phyloP scores from a whole-genome alignment of 30 jellyfish, hydroid and myxozoan species.

The Kudoa iwatai region DNA sequence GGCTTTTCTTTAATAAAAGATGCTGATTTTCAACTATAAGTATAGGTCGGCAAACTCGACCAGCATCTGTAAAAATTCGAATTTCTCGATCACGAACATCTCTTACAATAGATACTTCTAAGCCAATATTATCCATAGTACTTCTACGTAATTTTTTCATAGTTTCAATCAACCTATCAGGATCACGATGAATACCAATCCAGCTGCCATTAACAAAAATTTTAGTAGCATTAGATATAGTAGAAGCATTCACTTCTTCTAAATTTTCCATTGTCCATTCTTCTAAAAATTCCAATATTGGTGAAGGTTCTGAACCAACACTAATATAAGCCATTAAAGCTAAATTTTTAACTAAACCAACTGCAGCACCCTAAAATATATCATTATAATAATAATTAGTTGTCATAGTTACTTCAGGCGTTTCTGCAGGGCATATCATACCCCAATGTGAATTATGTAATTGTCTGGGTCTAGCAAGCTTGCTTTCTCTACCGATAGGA shows the following conservation, averaged over 20 bases:
- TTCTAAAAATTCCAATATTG: conserved; percentile 73
- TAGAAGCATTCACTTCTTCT: conserved; percentile 86
- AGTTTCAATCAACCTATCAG: conserved; percentile 62
- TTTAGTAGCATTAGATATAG: conserved; percentile 63
- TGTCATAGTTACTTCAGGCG: conserved; percentile 94
- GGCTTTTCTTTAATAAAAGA: conserved; percentile 27
- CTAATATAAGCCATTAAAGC: conserved; percentile 92
- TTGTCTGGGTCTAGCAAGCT: conserved; percentile 87
- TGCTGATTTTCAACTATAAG: conserved; percentile 78
- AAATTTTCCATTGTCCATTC: conserved; percentile 98
- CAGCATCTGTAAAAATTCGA: conserved; percentile 87
- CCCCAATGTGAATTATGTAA: conserved; percentile 96
- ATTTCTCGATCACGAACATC: conserved; percentile 77
- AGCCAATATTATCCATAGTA: conserved; percentile 86
- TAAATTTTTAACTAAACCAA: conserved; percentile 75
- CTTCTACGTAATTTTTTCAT: conserved; percentile 46
- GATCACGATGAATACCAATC: conserved; percentile 98
- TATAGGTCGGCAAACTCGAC: conserved; percentile 91
- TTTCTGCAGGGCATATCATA: conserved; percentile 96
- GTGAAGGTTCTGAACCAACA: conserved; percentile 97
- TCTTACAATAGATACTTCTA: conserved; percentile 95
- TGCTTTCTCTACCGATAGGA: conserved; percentile 99
- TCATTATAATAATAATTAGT: not conserved
- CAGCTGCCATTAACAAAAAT: conserved; percentile 91
- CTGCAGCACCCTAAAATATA: conserved; percentile 68